phyloP scores from a whole-genome alignment of 2,888 invertebrate species.

The Graphium colonna region DNA sequence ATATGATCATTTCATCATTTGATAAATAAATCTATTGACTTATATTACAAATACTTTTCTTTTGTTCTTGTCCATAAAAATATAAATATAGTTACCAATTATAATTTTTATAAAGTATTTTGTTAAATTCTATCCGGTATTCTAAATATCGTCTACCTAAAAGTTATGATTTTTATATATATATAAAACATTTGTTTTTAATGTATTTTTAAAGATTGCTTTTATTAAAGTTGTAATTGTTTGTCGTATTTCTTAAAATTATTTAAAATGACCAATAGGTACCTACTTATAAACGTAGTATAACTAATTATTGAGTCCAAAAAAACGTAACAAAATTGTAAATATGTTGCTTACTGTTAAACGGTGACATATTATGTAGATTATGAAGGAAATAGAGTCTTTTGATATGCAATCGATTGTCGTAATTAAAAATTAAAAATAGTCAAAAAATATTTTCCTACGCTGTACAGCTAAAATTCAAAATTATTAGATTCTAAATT shows the following conservation, averaged over 20 bases:
- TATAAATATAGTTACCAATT: conserved; percentile 20
- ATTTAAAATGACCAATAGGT: conserved; percentile 15
- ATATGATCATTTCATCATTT: neutral
- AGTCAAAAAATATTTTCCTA: conserved; percentile 24
- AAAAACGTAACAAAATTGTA: conserved; percentile 13
- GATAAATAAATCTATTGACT: conserved; percentile 13
- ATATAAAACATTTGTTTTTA: conserved; percentile 1
- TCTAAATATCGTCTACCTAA: conserved; percentile 2
- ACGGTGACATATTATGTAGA: conserved; percentile 13
- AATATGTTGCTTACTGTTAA: conserved; percentile 17
- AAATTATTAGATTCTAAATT: conserved; percentile 21
- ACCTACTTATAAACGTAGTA: conserved; percentile 5
- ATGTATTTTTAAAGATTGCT: conserved; percentile 12
- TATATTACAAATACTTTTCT: neutral
- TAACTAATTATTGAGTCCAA: conserved; percentile 14
- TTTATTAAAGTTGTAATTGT: conserved; percentile 17
- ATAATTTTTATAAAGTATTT: conserved; percentile 6
- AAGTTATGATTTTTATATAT: conserved; percentile 1
- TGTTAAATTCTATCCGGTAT: conserved; percentile 9
- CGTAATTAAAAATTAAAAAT: conserved; percentile 6
- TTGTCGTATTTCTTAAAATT: conserved; percentile 2
- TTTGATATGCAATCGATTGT: conserved; percentile 12
- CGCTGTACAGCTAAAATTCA: conserved; percentile 22
- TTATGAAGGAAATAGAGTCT: conserved; percentile 11
- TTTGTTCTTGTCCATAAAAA: conserved; percentile 19